Percentiles rank a stretch among this genome's conserved stretches.
Evolutionary conservation across 2,888 invertebrate species (phyloP).

Genomic region (Eupithecia tripunctaria): DNA sequence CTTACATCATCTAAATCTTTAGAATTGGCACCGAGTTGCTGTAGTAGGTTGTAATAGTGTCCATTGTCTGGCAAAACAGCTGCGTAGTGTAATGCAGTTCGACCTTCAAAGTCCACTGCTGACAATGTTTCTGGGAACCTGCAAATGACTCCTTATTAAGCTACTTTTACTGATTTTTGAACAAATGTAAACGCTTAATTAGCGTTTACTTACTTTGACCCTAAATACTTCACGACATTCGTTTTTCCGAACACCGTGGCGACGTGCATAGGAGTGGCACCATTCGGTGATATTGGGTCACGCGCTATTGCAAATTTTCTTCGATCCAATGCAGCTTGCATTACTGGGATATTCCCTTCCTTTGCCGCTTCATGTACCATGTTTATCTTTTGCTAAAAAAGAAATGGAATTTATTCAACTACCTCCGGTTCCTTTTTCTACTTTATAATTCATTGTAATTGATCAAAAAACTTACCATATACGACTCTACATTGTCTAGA

Average conservation of each 20-base stretch:
- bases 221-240: constrained; percentile 88
- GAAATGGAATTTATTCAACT: constrained; percentile 2
- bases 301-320: constrained; percentile 96
- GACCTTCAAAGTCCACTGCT: constrained; percentile 90
- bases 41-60: constrained; percentile 93
- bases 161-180: background rate
- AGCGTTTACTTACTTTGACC: constrained; percentile 67
- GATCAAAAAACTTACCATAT: constrained; percentile 87
- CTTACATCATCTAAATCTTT: constrained; percentile 92
- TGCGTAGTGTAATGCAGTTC: constrained; percentile 95
- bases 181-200: background rate
- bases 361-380: constrained; percentile 94
- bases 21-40: constrained; percentile 94
- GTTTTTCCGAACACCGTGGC: constrained; percentile 94
- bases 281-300: constrained; percentile 92
- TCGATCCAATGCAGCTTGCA: constrained; percentile 93
- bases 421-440: background rate
- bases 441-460: background rate
- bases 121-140: constrained; percentile 95
- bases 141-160: constrained; percentile 6
- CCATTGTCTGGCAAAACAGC: constrained; percentile 93
- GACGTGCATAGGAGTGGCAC: constrained; percentile 94
- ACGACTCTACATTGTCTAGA: constrained; percentile 93
- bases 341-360: constrained; percentile 92
- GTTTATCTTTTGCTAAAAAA: constrained; percentile 92